These are phyloP conservation scores for Hydractinia symbiolongicarpus DNA, from an alignment of 30 jellyfish, hydroid and myxozoan species.

Conservation along the genomic window DNA sequence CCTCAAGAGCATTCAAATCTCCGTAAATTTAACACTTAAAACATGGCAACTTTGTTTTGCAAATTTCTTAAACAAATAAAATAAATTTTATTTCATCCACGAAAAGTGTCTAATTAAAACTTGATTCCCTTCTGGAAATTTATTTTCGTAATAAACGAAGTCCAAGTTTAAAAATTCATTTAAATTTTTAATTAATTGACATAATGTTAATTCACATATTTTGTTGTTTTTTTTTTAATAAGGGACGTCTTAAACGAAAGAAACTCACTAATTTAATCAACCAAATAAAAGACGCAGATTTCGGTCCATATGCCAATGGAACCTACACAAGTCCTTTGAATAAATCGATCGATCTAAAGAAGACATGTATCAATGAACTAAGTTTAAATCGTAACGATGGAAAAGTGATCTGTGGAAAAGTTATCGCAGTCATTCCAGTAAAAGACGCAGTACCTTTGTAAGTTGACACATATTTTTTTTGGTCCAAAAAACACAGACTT, in stretches of 20 bases:
- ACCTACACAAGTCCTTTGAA: slow-evolving; percentile 69
- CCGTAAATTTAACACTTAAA: too few relatives aligned
- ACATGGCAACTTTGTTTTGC: too few relatives aligned
- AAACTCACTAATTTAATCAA: slow-evolving; percentile 49
- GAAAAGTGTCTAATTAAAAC: too few relatives aligned
- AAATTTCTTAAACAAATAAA: too few relatives aligned
- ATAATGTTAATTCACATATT: too few relatives aligned
- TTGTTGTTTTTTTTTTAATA: neutral
- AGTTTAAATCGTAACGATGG: slow-evolving; percentile 35
- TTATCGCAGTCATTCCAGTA: slow-evolving; percentile 66
- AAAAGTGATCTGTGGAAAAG: slow-evolving; percentile 71
- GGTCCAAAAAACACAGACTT: too few relatives aligned
- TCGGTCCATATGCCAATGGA: slow-evolving; percentile 86
- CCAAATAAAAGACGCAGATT: slow-evolving; percentile 71
- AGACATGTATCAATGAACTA: slow-evolving; percentile 31
- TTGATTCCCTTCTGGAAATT: too few relatives aligned
- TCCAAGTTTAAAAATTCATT: neutral
- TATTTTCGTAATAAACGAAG: too few relatives aligned
- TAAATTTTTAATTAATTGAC: neutral
- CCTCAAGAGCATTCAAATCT: too few relatives aligned
- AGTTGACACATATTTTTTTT: slow-evolving; percentile 10
- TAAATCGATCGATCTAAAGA: slow-evolving; percentile 37
- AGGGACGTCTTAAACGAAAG: slow-evolving; percentile 84
- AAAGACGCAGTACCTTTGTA: slow-evolving; percentile 80
- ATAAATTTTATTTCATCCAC: too few relatives aligned